Base-by-base conservation (phyloP, 2,888 invertebrate genomes). In the Schizaphis graminum region DNA sequence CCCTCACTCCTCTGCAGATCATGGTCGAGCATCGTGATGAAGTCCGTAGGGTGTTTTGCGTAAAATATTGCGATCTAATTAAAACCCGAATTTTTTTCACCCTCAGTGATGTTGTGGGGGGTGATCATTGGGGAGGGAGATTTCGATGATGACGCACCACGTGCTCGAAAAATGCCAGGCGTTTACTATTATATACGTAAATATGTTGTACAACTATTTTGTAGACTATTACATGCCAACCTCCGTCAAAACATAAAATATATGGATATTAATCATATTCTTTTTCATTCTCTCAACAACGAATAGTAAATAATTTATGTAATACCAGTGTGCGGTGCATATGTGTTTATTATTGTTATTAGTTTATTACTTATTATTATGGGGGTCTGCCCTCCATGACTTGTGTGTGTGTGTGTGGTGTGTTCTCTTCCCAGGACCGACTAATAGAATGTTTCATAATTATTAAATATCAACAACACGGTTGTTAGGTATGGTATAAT, bases 11-110 rank as follows among this genome's bases (percentile, higher is more conserved):
- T 77, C 35, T 35, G 21, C 26, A 21, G 35, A 77, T 41, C 77
- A 35, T 77, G 77, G 77, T 35, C 77, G 77, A 88, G 11, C 35
- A 35, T 35, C 53, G 53, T n/a, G 24, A 35, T 77, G 35, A 44
- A 41, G 41, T 28, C 24, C 5, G 28, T 35, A 16, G 84, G 35
- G 77, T 47, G 49, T 49, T 89, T 35, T 49, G 61, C 47, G 57
- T 93, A 77, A 93, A 93, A 89, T 93, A 93, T 93, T 41, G 93
- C 93, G 77, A 89, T 93, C 77, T 93, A 93, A 93, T 93, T 93
- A 93, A 77, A 93, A 93, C 53, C 24, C 41, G 44, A 86, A 86
- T 28, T 86, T 41, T 56, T 28, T 47, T 13, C 67, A 85, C 85
- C 53, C 35, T 47, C 47, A n/a, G 47, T 11, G 57, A 44, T 0